phyloP scores from a whole-genome alignment of 2,113 vertebrate species.

The Prochilodus magdalenae region DNA sequence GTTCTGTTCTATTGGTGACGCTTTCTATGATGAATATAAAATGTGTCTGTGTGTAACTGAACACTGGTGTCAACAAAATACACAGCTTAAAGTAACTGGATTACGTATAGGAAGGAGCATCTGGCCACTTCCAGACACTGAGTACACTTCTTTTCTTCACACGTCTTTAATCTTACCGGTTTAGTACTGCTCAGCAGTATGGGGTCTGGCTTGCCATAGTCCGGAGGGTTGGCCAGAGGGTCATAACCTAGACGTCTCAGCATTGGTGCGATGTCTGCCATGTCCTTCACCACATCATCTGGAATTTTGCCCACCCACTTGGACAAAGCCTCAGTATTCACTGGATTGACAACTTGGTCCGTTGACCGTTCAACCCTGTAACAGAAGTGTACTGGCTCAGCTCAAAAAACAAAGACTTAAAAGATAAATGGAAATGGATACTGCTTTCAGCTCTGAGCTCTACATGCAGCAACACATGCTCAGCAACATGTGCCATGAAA shows the following conservation, averaged over 20 bases:
- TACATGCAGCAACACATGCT: no score
- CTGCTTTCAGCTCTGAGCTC: no score
- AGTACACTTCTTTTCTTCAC: neutral
- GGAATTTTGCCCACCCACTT: slow-evolving; percentile 96
- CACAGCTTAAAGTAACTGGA: no score
- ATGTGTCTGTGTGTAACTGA: no score
- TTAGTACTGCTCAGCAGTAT: slow-evolving; percentile 14
- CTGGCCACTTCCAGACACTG: no score
- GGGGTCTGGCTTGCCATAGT: slow-evolving; percentile 75
- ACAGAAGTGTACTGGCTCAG: neutral
- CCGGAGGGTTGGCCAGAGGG: slow-evolving; percentile 91
- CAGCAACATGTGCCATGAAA: no score
- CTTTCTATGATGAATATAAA: no score
- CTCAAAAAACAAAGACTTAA: no score
- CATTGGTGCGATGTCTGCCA: slow-evolving; percentile 95
- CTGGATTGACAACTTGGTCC: slow-evolving; percentile 95
- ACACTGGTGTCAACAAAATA: no score
- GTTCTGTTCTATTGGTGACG: no score
- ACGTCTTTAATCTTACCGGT: slow-evolving; percentile 9
- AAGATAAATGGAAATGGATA: no score
- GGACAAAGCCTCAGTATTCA: slow-evolving; percentile 90
- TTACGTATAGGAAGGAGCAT: no score
- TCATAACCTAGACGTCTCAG: slow-evolving; percentile 91
- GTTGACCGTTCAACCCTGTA: slow-evolving; percentile 92
- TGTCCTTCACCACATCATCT: slow-evolving; percentile 87